Evolutionary conservation across 2,888 invertebrate species (phyloP), one percentile per base, ranked within the genome.

Genomic region (Lycocerus yunnanus): DNA sequence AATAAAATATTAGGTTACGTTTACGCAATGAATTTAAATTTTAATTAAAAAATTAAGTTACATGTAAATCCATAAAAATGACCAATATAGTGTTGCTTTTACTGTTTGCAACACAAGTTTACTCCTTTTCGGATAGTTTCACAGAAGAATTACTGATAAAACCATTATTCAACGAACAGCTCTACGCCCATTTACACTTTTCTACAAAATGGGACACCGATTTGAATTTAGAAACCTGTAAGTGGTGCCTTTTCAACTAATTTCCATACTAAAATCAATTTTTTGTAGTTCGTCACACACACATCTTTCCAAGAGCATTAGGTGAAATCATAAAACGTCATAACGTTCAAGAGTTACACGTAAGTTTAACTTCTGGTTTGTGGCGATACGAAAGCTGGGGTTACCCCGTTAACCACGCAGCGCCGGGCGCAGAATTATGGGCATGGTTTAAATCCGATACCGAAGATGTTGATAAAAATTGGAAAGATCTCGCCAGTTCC

Each of bases 381-480:
- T 99, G 99, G 99, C 92, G 94, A 77, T 94, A 97, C 86, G 92
- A 94, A 80, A 92, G 92, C 72, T 99, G 98, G 98, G 98, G 98
- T 0, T 97, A 97, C 88, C 97, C 98, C 2, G 91, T 95, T 21
- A 87, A 93, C 11, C 95, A 96, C 86, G 95, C 97, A 3, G 94
- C 97, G 0, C 95, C 97, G 1, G 99, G 99, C 6, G 97, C 97
- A 1, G 97, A 98, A 86, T 89, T 98, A 0, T 96, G 95, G 90
- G 96, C 95, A 0, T 98, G 98, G 97, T 98, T 99, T 84, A 90
- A 91, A 76, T 86, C 90, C 15, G 88, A 91, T 72, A 91, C 92
- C 1, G 80, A 83, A 67, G 89, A 95, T 86, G 91, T 97, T 9
- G 94, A 98, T 84, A 88, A 89, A 67, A 92, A 94, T 81, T 99